Base-by-base conservation (phyloP, 1,140 invertebrate genomes). In the Sarcophaga bullata region DNA sequence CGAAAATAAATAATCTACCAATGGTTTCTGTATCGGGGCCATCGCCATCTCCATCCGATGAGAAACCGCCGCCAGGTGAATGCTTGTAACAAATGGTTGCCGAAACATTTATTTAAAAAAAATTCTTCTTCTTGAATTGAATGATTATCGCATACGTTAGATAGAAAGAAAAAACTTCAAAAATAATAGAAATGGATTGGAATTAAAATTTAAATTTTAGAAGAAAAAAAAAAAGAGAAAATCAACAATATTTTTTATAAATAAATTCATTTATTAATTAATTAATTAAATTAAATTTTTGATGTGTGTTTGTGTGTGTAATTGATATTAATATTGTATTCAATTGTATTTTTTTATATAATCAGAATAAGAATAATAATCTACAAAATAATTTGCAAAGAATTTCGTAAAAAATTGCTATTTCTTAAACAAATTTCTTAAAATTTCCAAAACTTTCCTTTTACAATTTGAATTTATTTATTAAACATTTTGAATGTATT, bases 21-120 rank as follows among this genome's bases (percentile, higher is more conserved):
- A 95, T 94, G 82, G 91, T 95, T 6, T 95, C 94, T 49, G 92
- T 96, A 9, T 95, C 94, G 15, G 94, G 95, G 80, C 95, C 95
- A 0, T 95, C 94, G n/a, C 62, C 75, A 50, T 52, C 47, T n/a
- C 95, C 95, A 48, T 94, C 94, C 0, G 93, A 94, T 84, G 93
- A 94, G 83, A 92, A 93, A 85, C 87, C 88, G 37, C 86, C 86
- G 68, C 84, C 89, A 73, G 85, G 87, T 13, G 91, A 93, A 73
- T 89, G 87, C 81, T 90, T 90, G 89, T 90, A 90, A 90, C 89
- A 90, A 87, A 90, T 90, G 87, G 88, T 87, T 85, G 85, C 88
- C 87, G 88, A 90, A 88, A 90, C 88, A 89, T 90, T 90, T 89
- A 90, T 90, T 86, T 90, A 90, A 89, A 81, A 75, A 37, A 37